phyloP scores from a whole-genome alignment of 2,113 vertebrate species.

The Aix galericulata region DNA sequence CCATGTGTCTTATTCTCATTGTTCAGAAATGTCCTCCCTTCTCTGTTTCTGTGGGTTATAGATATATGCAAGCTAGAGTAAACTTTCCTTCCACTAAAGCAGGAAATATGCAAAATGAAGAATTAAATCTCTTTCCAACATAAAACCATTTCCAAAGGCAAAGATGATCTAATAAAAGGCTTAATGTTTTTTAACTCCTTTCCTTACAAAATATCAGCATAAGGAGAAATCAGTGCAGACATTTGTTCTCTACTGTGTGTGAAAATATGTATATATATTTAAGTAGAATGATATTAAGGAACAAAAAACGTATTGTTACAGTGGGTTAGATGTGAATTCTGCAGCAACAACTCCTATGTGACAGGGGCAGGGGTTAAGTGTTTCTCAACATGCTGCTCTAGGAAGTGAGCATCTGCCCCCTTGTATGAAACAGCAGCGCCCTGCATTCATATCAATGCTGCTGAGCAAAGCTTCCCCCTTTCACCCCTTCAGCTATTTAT shows the following conservation, averaged over 20 bases:
- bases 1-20: not conserved
- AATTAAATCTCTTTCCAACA: not conserved
- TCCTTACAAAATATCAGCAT: not conserved
- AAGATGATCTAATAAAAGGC: not conserved
- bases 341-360: not conserved
- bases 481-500: not conserved
- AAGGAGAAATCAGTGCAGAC: not conserved
- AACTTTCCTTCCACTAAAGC: not conserved
- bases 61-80: not conserved
- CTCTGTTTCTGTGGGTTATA: not conserved
- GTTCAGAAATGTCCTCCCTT: not conserved
- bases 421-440: not conserved
- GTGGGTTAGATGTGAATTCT: not conserved
- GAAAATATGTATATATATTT: not conserved
- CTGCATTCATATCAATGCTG: not conserved
- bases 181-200: not conserved
- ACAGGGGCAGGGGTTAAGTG: not conserved
- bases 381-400: not conserved
- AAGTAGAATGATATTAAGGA: not conserved
- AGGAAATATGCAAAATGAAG: not conserved
- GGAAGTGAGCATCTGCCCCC: not conserved
- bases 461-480: not conserved
- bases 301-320: not conserved
- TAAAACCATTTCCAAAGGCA: slow-evolving; percentile 7
- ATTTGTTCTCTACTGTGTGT: not conserved